Evolutionary conservation across 2,113 vertebrate species (phyloP).

Genomic region (Henicopernis longicauda): DNA sequence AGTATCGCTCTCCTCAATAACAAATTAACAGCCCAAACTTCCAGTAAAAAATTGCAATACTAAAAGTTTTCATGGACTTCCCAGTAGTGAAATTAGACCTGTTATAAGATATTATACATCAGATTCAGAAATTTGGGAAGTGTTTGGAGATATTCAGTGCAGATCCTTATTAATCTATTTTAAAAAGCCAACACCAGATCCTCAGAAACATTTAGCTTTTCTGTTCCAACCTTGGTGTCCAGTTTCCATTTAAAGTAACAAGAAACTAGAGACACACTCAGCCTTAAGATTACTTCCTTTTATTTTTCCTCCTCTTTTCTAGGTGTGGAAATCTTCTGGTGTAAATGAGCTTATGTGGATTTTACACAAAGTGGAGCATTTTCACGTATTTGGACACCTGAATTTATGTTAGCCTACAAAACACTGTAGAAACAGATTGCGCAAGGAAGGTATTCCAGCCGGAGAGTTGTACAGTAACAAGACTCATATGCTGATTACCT

Average conservation of each 20-base stretch:
- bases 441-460: not conserved
- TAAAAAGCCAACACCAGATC: not conserved
- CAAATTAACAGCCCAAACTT: not conserved
- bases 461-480: not conserved
- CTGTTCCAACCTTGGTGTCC: not conserved
- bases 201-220: not conserved
- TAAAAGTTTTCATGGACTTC: not conserved
- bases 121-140: not conserved
- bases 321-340: not conserved
- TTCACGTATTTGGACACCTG: not conserved
- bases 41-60: not conserved
- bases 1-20: not conserved
- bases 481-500: not conserved
- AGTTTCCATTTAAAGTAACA: not conserved
- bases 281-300: not conserved
- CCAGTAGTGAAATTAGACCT: not conserved
- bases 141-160: not conserved
- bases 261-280: not conserved
- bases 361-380: not conserved
- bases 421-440: not conserved
- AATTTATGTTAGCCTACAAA: not conserved
- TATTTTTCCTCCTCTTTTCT: not conserved
- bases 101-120: not conserved
- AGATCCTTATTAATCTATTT: not conserved
- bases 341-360: not conserved